Percentiles rank a stretch among this genome's conserved stretches.
phyloP scores from a whole-genome alignment of 2,888 invertebrate genomes.

The Oxytorus armatus region DNA sequence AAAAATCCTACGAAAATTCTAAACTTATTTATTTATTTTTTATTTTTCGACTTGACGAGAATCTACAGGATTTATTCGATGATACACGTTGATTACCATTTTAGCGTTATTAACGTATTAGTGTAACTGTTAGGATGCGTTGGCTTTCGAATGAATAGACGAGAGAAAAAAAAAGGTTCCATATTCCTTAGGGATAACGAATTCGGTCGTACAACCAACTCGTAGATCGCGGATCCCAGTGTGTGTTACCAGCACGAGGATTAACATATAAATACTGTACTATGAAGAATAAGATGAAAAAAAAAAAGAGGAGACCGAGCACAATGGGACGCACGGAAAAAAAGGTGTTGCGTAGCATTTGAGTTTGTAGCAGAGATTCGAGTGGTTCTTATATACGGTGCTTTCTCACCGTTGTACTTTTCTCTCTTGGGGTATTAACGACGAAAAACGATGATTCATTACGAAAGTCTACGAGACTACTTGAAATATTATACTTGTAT shows the following conservation, averaged over 20 bases:
- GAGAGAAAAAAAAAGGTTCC: background rate
- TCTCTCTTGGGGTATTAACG: too few relatives aligned
- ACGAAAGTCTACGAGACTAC: too few relatives aligned
- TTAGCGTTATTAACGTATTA: too few relatives aligned
- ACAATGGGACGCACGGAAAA: conserved; percentile 45
- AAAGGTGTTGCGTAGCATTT: conserved; percentile 25
- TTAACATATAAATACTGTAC: conserved; percentile 35
- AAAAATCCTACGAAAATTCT: too few relatives aligned
- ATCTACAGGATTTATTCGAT: too few relatives aligned
- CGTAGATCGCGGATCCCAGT: conserved; percentile 37
- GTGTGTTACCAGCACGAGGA: conserved; percentile 11
- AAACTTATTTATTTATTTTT: too few relatives aligned
- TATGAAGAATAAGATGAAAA: conserved; percentile 2
- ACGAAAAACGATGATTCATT: conserved; percentile 21
- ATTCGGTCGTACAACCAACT: conserved; percentile 2
- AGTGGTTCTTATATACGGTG: background rate
- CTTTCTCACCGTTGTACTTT: background rate
- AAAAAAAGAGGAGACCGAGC: conserved; percentile 14
- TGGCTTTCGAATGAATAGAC: too few relatives aligned
- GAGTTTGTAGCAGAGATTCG: conserved; percentile 10
- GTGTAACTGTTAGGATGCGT: too few relatives aligned
- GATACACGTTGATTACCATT: too few relatives aligned
- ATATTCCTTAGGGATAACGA: conserved; percentile 8
- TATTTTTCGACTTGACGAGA: too few relatives aligned
- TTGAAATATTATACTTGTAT: too few relatives aligned